Evolutionary conservation across 2,888 invertebrate genomes (phyloP).

Genomic region (Hedychridium roseum): DNA sequence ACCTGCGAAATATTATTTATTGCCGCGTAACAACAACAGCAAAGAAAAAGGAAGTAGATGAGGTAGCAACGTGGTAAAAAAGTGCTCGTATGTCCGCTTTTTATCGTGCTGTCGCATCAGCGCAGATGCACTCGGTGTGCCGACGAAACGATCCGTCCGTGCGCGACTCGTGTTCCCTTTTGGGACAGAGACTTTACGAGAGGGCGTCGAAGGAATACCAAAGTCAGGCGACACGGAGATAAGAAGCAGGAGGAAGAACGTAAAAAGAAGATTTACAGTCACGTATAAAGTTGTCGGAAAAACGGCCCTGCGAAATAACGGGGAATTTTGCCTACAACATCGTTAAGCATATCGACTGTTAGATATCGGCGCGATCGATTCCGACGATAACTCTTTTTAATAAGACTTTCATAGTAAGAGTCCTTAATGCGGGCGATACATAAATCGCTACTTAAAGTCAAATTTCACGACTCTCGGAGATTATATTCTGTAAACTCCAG

Average conservation of each 20-base stretch:
- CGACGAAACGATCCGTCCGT: conserved; percentile 13
- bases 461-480: too few species aligned
- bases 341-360: too few species aligned
- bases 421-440: too few species aligned
- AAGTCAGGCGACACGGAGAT: conserved; percentile 1
- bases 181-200: conserved; percentile 21
- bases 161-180: conserved; percentile 23
- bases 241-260: not conserved
- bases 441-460: too few species aligned
- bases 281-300: too few species aligned
- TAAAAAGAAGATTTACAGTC: too few species aligned
- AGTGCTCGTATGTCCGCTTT: conserved; percentile 27
- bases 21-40: conserved; percentile 30
- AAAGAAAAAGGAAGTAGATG: conserved; percentile 15
- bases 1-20: conserved; percentile 62
- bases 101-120: conserved; percentile 52
- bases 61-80: conserved; percentile 20
- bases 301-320: too few species aligned
- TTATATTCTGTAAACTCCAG: too few species aligned
- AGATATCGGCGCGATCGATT: too few species aligned
- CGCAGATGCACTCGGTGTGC: conserved; percentile 46
- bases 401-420: too few species aligned
- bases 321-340: too few species aligned
- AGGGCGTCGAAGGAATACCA: conserved; percentile 13
- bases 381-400: too few species aligned